Conservation (phyloP, 2,888 invertebrate species). For the Thecocarcelia acutangulata region DNA sequence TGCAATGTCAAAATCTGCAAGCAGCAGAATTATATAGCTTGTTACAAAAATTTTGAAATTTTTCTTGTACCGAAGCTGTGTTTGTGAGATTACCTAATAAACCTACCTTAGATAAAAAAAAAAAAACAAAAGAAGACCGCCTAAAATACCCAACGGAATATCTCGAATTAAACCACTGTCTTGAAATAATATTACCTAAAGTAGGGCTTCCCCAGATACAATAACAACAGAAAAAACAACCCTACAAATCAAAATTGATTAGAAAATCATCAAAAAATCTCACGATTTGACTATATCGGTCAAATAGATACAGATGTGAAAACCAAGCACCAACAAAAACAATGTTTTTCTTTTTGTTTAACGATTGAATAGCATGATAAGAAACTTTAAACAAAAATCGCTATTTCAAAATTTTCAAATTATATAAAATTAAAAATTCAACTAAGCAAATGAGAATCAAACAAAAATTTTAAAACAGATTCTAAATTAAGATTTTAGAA, state of each 20-base stretch:
- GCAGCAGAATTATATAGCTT: too few species aligned
- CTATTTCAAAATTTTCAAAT: conserved; percentile 46
- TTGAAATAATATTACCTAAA: neutral
- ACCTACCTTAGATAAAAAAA: too few species aligned
- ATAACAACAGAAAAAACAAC: conserved; percentile 13
- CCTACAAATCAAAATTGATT: conserved; percentile 59
- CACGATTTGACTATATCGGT: conserved; percentile 69
- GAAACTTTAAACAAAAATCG: conserved; percentile 24
- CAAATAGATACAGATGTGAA: conserved; percentile 60
- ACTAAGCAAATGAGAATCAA: neutral
- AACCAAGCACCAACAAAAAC: conserved; percentile 17
- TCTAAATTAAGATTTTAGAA: conserved; percentile 54
- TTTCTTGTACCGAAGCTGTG: too few species aligned
- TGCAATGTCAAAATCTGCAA: too few species aligned
- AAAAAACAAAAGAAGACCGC: too few species aligned
- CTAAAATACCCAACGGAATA: too few species aligned
- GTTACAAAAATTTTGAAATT: too few species aligned
- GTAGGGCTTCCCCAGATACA: conserved; percentile 39
- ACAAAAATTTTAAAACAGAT: conserved; percentile 37
- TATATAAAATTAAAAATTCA: conserved; percentile 43
- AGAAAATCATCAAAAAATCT: conserved; percentile 68
- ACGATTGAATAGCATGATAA: conserved; percentile 56
- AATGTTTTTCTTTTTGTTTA: conserved; percentile 20
- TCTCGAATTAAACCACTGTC: too few species aligned
- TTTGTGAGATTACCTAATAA: too few species aligned